These are phyloP conservation scores for Catocala fraxini DNA, from an alignment of 2,888 invertebrate genomes.

Conservation along the genomic window DNA sequence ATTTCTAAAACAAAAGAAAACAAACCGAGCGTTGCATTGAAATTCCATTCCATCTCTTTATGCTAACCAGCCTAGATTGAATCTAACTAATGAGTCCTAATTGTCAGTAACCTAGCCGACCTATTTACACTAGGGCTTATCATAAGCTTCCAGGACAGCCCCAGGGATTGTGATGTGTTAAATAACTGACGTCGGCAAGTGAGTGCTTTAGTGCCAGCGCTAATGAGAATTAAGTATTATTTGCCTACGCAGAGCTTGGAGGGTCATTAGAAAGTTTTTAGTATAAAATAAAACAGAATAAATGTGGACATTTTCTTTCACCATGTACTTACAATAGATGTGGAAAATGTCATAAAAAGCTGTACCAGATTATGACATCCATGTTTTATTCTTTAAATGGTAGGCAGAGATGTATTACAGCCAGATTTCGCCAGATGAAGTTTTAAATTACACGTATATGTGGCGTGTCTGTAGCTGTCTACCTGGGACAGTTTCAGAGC, in stretches of 20 bases:
- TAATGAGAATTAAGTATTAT: conserved; percentile 4
- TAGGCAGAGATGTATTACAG: too few relatives aligned
- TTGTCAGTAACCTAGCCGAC: conserved; percentile 31
- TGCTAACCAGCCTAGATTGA: conserved; percentile 25
- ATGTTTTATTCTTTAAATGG: too few relatives aligned
- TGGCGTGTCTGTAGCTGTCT: too few relatives aligned
- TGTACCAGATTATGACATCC: too few relatives aligned
- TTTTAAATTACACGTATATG: too few relatives aligned
- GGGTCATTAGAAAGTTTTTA: not conserved
- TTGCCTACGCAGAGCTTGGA: not conserved
- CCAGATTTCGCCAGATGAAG: too few relatives aligned
- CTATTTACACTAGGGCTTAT: conserved; percentile 24
- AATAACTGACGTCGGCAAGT: conserved; percentile 7
- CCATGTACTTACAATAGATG: too few relatives aligned
- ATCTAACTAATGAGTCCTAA: conserved; percentile 35
- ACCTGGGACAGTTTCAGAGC: too few relatives aligned
- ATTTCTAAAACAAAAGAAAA: conserved; percentile 5
- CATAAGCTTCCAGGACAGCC: conserved; percentile 13
- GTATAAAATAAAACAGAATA: not conserved
- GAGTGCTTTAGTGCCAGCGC: not conserved
- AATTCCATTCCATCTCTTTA: not conserved
- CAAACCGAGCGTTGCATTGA: not conserved
- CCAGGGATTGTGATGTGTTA: conserved; percentile 13
- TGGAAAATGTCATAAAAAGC: too few relatives aligned
- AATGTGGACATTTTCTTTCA: too few relatives aligned